Conservation (phyloP, 2,113 vertebrate genomes). For the Chloropsis hardwickii region DNA sequence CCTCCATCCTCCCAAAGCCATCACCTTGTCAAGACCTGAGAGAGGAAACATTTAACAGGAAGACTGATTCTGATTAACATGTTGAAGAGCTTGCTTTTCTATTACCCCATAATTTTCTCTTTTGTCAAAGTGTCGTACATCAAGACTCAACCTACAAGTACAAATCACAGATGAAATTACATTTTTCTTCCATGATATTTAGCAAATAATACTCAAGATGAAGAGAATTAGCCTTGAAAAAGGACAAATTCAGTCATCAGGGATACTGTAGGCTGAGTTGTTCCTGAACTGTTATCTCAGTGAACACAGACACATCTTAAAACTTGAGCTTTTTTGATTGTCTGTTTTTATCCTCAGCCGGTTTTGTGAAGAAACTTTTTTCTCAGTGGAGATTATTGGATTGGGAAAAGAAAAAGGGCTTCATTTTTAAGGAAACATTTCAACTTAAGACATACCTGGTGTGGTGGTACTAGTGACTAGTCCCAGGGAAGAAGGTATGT, state of each 20-base stretch:
- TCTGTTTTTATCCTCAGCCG: background rate
- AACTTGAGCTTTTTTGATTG: background rate
- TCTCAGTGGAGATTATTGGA: background rate
- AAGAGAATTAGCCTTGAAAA: conserved; percentile 27
- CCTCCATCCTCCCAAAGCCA: background rate
- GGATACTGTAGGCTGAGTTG: background rate
- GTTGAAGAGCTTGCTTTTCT: background rate
- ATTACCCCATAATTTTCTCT: conserved; percentile 14
- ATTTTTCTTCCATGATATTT: background rate
- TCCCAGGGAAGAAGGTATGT: background rate
- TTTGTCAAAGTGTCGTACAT: background rate
- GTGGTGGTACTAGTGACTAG: background rate
- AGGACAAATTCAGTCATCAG: background rate
- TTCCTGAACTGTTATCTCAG: background rate
- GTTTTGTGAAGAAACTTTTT: background rate
- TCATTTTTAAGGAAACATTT: background rate
- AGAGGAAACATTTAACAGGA: conserved; percentile 1
- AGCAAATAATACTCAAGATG: background rate
- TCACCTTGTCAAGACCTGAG: conserved; percentile 5
- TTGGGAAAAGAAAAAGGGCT: background rate
- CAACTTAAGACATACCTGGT: background rate
- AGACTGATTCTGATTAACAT: conserved; percentile 2
- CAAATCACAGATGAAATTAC: background rate
- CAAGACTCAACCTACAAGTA: conserved; percentile 4
- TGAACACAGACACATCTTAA: background rate